These are phyloP conservation scores for Ptycholaimellus sp. DNA, from an alignment of 2,888 invertebrate genomes.

Conservation along the genomic window DNA sequence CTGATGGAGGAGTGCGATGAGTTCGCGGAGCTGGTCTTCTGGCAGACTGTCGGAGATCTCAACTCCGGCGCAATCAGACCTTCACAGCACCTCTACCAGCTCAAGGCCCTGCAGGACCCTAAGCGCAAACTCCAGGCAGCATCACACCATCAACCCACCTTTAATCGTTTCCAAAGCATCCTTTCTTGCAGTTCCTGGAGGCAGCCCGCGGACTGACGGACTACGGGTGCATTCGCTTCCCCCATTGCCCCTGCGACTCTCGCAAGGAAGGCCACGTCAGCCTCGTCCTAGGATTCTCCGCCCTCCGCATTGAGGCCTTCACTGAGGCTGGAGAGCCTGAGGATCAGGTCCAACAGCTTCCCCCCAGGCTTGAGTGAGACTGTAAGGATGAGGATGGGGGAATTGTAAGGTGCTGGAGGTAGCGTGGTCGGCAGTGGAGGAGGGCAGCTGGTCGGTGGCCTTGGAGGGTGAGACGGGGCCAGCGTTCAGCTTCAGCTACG, in stretches of 20 bases:
- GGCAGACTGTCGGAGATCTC: conserved; percentile 63
- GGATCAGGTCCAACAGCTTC: too few species aligned
- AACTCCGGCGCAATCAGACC: conserved; percentile 72
- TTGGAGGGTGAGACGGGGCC: conserved; percentile 48
- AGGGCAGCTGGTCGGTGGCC: background rate
- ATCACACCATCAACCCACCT: background rate
- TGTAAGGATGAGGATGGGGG: too few species aligned
- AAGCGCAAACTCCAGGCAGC: conserved; percentile 50
- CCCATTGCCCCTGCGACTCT: conserved; percentile 73
- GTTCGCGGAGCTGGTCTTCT: conserved; percentile 37
- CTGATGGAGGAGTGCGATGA: conserved; percentile 45
- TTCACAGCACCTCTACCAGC: conserved; percentile 69
- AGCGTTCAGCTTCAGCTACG: conserved; percentile 66
- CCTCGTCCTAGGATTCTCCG: conserved; percentile 42
- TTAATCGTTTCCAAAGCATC: background rate
- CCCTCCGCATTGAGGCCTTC: conserved; percentile 55
- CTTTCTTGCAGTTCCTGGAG: conserved; percentile 43
- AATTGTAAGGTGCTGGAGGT: conserved; percentile 4
- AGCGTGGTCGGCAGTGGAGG: conserved; percentile 3
- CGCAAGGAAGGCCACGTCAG: conserved; percentile 59
- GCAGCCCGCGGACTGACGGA: conserved; percentile 62
- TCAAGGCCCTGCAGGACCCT: conserved; percentile 77
- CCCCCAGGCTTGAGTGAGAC: too few species aligned
- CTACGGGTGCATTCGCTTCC: conserved; percentile 77
- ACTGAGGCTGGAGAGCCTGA: conserved; percentile 52